Conservation (phyloP, 2,797 vertebrate genomes). For the Cottoperca gobio region DNA sequence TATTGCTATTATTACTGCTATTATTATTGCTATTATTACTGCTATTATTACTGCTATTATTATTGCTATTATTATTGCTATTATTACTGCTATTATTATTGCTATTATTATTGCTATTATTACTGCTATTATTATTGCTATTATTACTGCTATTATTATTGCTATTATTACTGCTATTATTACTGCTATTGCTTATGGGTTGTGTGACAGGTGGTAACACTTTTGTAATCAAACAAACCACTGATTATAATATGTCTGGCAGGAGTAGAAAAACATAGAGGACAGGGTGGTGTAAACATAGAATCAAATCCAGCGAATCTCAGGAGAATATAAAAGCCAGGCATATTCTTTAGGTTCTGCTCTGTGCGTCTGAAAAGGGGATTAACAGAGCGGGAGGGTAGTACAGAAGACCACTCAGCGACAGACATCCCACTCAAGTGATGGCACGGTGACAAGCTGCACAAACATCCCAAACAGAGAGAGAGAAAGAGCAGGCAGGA, state of each 20-base stretch:
- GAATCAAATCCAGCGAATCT: neutral
- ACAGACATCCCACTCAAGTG: conserved; percentile 56
- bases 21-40: too few species aligned
- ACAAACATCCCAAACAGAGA: conserved; percentile 75
- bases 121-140: too few species aligned
- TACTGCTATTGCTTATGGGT: neutral
- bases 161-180: too few species aligned
- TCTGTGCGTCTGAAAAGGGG: conserved; percentile 60
- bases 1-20: too few species aligned
- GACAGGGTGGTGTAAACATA: neutral
- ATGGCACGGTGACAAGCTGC: conserved; percentile 73
- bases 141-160: too few species aligned
- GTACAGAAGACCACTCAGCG: conserved; percentile 57
- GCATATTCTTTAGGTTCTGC: conserved; percentile 48
- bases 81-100: too few species aligned
- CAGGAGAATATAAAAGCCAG: conserved; percentile 23
- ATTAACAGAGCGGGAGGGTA: conserved; percentile 62
- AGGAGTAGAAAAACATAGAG: neutral
- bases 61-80: too few species aligned
- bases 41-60: too few species aligned
- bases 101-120: too few species aligned
- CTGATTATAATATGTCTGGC: neutral
- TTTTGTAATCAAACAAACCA: neutral
- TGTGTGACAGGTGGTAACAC: neutral
- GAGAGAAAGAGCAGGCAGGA: conserved; percentile 48